These are phyloP conservation scores for Sebastiscus albofasciatus DNA, from an alignment of 2,797 vertebrate species.

Conservation along the genomic window DNA sequence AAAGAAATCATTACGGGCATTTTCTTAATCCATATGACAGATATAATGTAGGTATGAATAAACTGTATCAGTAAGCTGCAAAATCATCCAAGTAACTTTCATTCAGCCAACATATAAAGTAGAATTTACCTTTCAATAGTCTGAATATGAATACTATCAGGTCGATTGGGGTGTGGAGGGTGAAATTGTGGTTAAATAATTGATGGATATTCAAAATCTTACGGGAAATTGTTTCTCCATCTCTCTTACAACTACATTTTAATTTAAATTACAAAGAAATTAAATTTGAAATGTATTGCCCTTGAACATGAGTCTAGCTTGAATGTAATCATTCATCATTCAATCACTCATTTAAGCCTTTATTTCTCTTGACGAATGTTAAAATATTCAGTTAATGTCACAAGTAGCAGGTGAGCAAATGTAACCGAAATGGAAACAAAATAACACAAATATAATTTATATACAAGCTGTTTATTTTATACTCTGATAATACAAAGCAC, in stretches of 20 bases:
- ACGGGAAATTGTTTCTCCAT: background rate
- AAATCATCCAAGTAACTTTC: background rate
- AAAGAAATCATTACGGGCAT: background rate
- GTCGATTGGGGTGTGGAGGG: background rate
- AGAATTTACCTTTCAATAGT: background rate
- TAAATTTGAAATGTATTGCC: background rate
- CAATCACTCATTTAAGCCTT: background rate
- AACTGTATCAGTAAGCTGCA: background rate
- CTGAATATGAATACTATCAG: background rate
- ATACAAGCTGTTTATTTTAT: slow-evolving; percentile 55
- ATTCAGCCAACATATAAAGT: background rate
- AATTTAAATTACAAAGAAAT: background rate
- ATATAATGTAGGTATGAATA: background rate
- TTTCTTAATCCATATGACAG: background rate
- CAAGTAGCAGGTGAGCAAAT: background rate
- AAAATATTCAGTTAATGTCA: background rate
- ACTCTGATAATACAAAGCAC: slow-evolving; percentile 39
- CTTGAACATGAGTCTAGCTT: background rate
- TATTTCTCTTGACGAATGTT: background rate
- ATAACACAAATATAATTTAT: background rate
- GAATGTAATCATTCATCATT: background rate
- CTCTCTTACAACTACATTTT: background rate
- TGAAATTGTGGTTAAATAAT: background rate
- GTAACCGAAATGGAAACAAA: background rate
- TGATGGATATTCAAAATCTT: background rate